Evolutionary conservation across 2,888 invertebrate species (phyloP).

Genomic region (Acanthococcus lagerstroemiae): DNA sequence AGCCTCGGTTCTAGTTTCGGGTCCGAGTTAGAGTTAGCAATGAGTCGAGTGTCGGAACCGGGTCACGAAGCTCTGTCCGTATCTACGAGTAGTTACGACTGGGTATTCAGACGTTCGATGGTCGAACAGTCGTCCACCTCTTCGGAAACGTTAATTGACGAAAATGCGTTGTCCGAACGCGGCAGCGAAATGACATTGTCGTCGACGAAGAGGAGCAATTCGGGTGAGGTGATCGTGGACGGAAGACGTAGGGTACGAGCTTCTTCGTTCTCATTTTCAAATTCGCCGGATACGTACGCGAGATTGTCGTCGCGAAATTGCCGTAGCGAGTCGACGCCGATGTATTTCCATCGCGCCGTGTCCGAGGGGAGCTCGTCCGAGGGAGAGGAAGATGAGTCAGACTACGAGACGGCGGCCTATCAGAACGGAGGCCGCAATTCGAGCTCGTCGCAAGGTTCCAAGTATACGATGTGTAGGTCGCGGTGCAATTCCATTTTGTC

Average conservation of each 20-base stretch:
- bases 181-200: too few species aligned
- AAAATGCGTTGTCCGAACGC: slow-evolving; percentile 1
- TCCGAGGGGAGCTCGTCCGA: slow-evolving; percentile 42
- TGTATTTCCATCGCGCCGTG: not conserved
- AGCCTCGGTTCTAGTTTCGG: not conserved
- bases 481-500: slow-evolving; percentile 33
- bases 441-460: slow-evolving; percentile 3
- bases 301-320: not conserved
- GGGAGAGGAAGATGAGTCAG: too few species aligned
- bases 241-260: slow-evolving; percentile 28
- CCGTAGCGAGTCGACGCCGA: slow-evolving; percentile 12
- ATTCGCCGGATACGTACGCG: slow-evolving; percentile 25
- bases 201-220: too few species aligned
- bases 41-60: slow-evolving; percentile 12
- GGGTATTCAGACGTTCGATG: slow-evolving; percentile 8
- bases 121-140: not conserved
- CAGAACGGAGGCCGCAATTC: slow-evolving; percentile 1
- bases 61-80: slow-evolving; percentile 9
- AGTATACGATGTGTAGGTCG: slow-evolving; percentile 7
- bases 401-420: slow-evolving; percentile 31
- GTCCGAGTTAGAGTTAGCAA: slow-evolving; percentile 4
- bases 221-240: slow-evolving; percentile 28
- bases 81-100: slow-evolving; percentile 24
- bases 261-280: slow-evolving; percentile 25
- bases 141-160: slow-evolving; percentile 19